Base-by-base conservation (phyloP, 2,797 vertebrate species). In the Helicolenus hilgendorfi region DNA sequence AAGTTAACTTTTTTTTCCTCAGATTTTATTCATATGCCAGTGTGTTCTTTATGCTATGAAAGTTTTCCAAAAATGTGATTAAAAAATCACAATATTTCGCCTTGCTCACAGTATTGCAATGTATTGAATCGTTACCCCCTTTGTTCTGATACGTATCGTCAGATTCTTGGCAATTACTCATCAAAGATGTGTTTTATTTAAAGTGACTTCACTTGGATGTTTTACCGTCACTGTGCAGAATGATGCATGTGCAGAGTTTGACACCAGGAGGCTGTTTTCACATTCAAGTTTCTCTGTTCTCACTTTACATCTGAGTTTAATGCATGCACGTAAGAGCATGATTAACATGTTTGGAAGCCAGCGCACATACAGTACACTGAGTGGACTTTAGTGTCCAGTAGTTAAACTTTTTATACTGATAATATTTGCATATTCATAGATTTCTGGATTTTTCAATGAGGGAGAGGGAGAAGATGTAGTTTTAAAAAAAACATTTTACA, bases 211-310 rank as follows among this genome's bases (percentile, higher is more conserved):
- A 35, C 67, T 69, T 26, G 68, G 62, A 18, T 20, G 68, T 60
- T 58, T 69, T 63, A 72, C 73, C 58, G 53, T 72, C 70, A 22
- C 49, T 18, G 67, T 59, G 80, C 70, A 81, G 76, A 78, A 75
- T 20, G 63, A 56, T 38, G 29, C 26, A 22, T 0, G n/a, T 27
- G 74, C 35, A 2, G 45, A 63, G 38, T 31, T 35, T 56, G 27
- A 76, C 53, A 45, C 62, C 20, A 38, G 41, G n/a, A 24, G 11
- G 11, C 15, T 80, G 58, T 31, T 62, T 65, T 56, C 22, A 31
- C 20, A 31, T 70, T 71, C 11, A 35, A 2, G 63, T 65, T 65
- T 38, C n/a, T 63, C 18, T 58, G 49, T 15, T 49, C 24, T 79
- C 56, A 4, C 18, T 62, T 64, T 62, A 24, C 69, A 70, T 29